Percentiles rank a stretch among this genome's conserved stretches.
phyloP scores from a whole-genome alignment of 2,888 invertebrate species.

The Pherbina coryleti region DNA sequence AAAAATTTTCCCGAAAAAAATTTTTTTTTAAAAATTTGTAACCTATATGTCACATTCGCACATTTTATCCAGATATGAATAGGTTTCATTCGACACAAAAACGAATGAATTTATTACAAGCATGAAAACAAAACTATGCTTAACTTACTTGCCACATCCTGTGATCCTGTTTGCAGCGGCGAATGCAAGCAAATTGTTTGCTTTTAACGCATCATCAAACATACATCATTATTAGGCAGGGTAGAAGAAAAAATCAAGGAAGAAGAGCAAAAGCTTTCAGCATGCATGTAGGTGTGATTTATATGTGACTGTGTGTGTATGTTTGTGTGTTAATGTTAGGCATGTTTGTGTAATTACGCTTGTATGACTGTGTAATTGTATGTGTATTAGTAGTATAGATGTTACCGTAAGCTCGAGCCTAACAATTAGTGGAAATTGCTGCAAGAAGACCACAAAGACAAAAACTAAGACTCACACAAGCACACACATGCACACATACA shows the following conservation, averaged over 20 bases:
- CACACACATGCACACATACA: background rate
- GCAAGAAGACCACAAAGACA: conserved; percentile 36
- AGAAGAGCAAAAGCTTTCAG: conserved; percentile 39
- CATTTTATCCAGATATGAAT: too few species aligned
- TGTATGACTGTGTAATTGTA: background rate
- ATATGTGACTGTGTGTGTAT: conserved; percentile 35
- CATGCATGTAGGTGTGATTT: conserved; percentile 28
- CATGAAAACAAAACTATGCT: too few species aligned
- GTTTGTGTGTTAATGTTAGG: conserved; percentile 12
- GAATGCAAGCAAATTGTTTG: conserved; percentile 18
- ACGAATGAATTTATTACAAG: too few species aligned
- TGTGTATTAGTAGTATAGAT: background rate
- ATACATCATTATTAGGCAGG: conserved; percentile 16
- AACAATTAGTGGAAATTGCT: conserved; percentile 33
- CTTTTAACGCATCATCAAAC: conserved; percentile 26
- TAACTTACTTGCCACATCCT: background rate
- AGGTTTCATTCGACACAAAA: too few species aligned
- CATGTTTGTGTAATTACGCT: background rate
- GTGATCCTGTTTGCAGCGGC: background rate
- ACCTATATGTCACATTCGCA: too few species aligned
- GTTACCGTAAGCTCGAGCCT: conserved; percentile 15
- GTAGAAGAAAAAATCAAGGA: background rate
- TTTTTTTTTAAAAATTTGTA: too few species aligned
- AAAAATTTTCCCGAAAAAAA: too few species aligned
- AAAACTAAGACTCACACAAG: conserved; percentile 20